A percentile compares a stretch with the other conserved stretches of the same genome.
These are phyloP conservation scores for Artemia franciscana DNA, from an alignment of 1,140 invertebrate species.

Conservation along the genomic window DNA sequence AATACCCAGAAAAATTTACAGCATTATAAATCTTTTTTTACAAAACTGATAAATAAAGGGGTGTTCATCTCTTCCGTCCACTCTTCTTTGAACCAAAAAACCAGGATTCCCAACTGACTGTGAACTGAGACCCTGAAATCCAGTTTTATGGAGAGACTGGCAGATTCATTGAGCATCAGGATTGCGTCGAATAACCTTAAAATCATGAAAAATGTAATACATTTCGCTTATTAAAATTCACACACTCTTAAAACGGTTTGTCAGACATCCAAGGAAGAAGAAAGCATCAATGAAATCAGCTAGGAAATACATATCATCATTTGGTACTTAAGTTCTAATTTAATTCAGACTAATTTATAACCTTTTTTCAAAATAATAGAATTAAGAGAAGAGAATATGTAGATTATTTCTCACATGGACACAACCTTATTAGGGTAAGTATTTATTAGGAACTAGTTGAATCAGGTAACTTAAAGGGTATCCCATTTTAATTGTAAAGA, in stretches of 20 bases:
- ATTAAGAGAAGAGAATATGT: too few species aligned
- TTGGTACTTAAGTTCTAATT: neutral
- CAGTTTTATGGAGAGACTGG: slow-evolving; percentile 91
- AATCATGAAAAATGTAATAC: slow-evolving; percentile 7
- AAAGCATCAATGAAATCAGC: slow-evolving; percentile 5
- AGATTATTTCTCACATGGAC: too few species aligned
- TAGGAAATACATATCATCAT: too few species aligned
- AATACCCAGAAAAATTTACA: too few species aligned
- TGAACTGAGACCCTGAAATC: slow-evolving; percentile 89
- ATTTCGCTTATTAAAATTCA: neutral
- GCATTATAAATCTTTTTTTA: slow-evolving; percentile 67
- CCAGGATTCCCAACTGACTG: slow-evolving; percentile 79
- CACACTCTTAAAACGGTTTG: slow-evolving; percentile 10
- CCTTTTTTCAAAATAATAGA: too few species aligned
- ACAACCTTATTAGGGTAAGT: too few species aligned
- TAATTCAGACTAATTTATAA: too few species aligned
- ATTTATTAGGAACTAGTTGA: too few species aligned
- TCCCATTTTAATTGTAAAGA: too few species aligned
- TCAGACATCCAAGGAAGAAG: slow-evolving; percentile 21
- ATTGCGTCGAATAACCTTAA: slow-evolving; percentile 70
- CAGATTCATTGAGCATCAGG: slow-evolving; percentile 95
- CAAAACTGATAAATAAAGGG: slow-evolving; percentile 69
- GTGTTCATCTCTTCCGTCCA: slow-evolving; percentile 78
- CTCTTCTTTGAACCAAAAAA: slow-evolving; percentile 84
- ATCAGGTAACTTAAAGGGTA: too few species aligned